phyloP scores from a whole-genome alignment of 2,113 vertebrate species.

The Podarcis raffonei region DNA sequence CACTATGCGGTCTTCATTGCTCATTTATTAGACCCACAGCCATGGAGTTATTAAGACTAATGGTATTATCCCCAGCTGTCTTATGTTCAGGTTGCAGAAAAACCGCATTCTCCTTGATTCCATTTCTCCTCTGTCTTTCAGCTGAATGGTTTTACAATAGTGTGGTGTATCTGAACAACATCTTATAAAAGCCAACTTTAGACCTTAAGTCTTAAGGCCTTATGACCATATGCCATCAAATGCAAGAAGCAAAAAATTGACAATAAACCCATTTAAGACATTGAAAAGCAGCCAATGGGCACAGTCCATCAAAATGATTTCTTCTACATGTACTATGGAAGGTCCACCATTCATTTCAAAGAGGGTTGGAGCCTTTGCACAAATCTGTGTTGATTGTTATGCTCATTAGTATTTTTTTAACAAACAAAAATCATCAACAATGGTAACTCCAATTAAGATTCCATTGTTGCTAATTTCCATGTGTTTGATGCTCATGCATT shows the following conservation, averaged over 20 bases:
- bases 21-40: neutral
- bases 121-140: neutral
- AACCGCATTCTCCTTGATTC: neutral
- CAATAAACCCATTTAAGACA: neutral
- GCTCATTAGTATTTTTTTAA: neutral
- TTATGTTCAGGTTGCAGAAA: neutral
- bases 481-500: neutral
- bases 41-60: constrained; percentile 2
- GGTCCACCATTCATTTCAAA: neutral
- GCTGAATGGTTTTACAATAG: neutral
- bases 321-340: neutral
- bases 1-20: neutral
- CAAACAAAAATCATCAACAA: too few relatives aligned
- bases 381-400: neutral
- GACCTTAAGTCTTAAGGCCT: neutral
- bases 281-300: neutral
- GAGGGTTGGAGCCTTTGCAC: neutral
- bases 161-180: neutral
- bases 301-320: neutral
- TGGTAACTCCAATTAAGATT: neutral
- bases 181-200: neutral
- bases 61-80: neutral
- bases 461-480: neutral
- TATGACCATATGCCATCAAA: neutral
- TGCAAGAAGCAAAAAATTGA: neutral